Conservation (phyloP, 2,888 invertebrate species). For the Temnothorax ravouxi region DNA sequence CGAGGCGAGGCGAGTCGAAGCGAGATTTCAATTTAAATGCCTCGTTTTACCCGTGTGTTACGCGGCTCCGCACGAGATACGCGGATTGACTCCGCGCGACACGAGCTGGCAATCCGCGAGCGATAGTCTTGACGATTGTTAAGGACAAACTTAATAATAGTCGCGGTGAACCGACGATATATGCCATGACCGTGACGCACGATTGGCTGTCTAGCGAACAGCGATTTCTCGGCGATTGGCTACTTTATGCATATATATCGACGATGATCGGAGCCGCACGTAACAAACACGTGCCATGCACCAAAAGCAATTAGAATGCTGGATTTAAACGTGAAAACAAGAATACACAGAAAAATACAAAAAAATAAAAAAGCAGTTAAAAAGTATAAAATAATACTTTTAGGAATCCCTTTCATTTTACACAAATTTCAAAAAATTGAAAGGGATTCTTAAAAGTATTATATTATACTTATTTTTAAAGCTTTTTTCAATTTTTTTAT, state of each 20-base stretch:
- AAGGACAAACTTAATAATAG: constrained; percentile 84
- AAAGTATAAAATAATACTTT: no score
- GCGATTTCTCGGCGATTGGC: constrained; percentile 65
- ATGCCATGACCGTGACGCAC: constrained; percentile 32
- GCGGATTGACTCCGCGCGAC: constrained; percentile 34
- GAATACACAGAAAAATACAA: no score
- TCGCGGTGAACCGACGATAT: constrained; percentile 61
- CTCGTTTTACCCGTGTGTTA: neutral
- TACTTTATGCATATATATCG: constrained; percentile 63
- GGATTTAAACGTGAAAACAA: neutral
- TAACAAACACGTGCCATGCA: neutral
- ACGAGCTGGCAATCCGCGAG: constrained; percentile 61
- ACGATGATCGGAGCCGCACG: constrained; percentile 50
- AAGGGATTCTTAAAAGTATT: no score
- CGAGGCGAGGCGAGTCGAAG: neutral
- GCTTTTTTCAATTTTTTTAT: no score
- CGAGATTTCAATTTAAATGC: constrained; percentile 26
- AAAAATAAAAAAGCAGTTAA: no score
- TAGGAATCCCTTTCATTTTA: no score
- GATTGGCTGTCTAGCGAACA: constrained; percentile 62
- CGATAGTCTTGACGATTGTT: constrained; percentile 71
- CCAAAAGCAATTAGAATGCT: neutral
- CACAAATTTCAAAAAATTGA: no score
- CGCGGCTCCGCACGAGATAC: neutral
- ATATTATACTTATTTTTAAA: no score